A percentile compares a stretch with the other conserved stretches of the same genome.
Conservation (phyloP, 2,113 vertebrate species). For the Ia io region DNA sequence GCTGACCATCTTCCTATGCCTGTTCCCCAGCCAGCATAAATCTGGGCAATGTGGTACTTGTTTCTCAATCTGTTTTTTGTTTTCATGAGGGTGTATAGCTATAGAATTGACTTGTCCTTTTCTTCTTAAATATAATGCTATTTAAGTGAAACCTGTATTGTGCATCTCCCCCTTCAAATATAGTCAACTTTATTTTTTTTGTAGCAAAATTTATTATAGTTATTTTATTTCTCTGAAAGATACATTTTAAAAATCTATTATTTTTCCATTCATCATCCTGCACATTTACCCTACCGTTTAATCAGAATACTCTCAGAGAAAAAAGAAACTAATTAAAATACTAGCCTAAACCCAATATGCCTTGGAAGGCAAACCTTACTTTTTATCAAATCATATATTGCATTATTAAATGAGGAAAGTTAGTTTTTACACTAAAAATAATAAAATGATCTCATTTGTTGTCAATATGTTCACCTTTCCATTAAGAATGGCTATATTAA, state of each 20-base stretch:
- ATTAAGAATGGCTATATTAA: constrained; percentile 5
- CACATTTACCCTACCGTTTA: not conserved
- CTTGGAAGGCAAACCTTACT: not conserved
- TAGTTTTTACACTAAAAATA: constrained; percentile 24
- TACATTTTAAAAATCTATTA: not conserved
- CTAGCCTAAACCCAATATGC: not conserved
- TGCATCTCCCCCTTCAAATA: not conserved
- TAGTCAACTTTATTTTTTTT: not conserved
- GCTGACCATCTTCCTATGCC: not conserved
- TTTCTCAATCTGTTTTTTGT: not conserved
- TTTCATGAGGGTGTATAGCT: not conserved
- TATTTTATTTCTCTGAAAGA: constrained; percentile 1
- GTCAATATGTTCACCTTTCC: not conserved
- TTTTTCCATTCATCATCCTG: not conserved
- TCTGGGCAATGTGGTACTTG: not conserved
- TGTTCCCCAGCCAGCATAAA: not conserved
- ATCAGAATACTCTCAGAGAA: not conserved
- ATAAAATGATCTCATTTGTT: not conserved
- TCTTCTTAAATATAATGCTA: not conserved
- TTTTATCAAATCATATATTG: not conserved
- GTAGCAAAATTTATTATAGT: not conserved
- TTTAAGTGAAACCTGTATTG: not conserved
- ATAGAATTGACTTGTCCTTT: not conserved
- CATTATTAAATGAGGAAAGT: not conserved
- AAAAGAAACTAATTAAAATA: constrained; percentile 37